Percentiles rank a stretch among this genome's conserved stretches.
phyloP scores from a whole-genome alignment of 1,140 invertebrate genomes.

The Rhopalosiphum padi region DNA sequence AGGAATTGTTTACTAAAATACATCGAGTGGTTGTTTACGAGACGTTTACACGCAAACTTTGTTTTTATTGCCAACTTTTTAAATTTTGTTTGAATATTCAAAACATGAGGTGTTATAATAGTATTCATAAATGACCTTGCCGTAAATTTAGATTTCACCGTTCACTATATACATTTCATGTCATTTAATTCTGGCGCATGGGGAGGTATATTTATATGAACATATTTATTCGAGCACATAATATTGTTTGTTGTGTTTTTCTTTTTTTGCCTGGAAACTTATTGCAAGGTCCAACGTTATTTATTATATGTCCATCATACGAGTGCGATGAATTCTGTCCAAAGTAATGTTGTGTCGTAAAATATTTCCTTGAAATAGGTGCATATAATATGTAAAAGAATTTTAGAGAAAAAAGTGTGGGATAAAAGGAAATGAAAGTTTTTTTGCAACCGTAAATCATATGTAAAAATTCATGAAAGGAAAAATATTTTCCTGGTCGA shows the following conservation, averaged over 20 bases:
- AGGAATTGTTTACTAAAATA: conserved; percentile 25
- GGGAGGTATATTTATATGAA: not conserved
- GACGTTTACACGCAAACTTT: not conserved
- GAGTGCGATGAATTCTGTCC: not conserved
- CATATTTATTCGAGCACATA: not conserved
- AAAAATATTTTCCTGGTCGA: conserved; percentile 27
- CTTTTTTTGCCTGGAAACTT: not conserved
- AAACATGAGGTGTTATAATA: conserved; percentile 17
- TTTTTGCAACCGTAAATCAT: conserved; percentile 40
- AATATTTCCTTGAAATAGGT: conserved; percentile 33
- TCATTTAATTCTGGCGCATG: not conserved
- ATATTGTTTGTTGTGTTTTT: not conserved
- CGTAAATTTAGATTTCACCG: not conserved
- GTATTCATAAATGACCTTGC: conserved; percentile 1
- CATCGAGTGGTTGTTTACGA: conserved; percentile 4
- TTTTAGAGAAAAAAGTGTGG: not conserved
- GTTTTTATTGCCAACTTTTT: conserved; percentile 22
- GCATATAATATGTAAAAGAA: conserved; percentile 10
- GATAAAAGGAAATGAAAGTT: conserved; percentile 43
- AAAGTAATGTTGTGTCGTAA: not conserved
- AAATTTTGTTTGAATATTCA: conserved; percentile 23
- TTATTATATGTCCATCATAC: conserved; percentile 34
- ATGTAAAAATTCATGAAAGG: conserved; percentile 30
- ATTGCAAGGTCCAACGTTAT: not conserved
- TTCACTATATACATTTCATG: not conserved